Evolutionary conservation across 2,888 invertebrate genomes (phyloP), one percentile per base, ranked within the genome.

Genomic region (Hydropsyche betteni): DNA sequence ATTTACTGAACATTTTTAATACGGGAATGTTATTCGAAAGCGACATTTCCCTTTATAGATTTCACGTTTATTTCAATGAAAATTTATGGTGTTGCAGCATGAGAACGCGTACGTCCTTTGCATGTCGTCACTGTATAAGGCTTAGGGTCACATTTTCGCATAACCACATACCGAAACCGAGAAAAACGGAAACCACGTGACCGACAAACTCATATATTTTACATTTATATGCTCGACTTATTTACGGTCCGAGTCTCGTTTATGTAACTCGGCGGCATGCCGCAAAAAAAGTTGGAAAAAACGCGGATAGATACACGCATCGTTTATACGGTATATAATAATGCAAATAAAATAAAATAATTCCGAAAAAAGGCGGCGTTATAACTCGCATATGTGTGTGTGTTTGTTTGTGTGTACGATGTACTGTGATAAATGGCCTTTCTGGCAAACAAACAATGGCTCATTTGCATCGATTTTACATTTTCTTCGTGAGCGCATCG

Each of bases 391-490:
- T 44, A 44, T 44, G 10, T 44, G 16, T 44, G 44, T 44, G 44
- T 44, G 5, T 44, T 44, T 7, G 44, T 44, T 44, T 7, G 44
- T 44, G 7, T 44, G 44, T 44, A 8, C 10, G 6, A 44, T 44
- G 10, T 10, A 10, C 44, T 8, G 64, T 64, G 50, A 69, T 69
- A 50, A 69, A 69, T 69, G 44, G 69, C 51, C 51, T 51, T 51
- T 36, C 50, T 12, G 24, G 14, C 69, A 24, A 14, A 24, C 38
- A 44, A 69, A 51, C 69, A 69, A 51, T 33, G 51, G 14, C 69
- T 69, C 69, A 69, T 69, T 69, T 69, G 69, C 69, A 69, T 69
- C 69, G 69, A 69, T 69, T 69, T 69, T 44, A 50, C 69, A 69
- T 69, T 69, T 14, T 51, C 50, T 69, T 53, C 24, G 58, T 24